Conservation (phyloP, 2,888 invertebrate genomes). For the Epinotia brunnichana region DNA sequence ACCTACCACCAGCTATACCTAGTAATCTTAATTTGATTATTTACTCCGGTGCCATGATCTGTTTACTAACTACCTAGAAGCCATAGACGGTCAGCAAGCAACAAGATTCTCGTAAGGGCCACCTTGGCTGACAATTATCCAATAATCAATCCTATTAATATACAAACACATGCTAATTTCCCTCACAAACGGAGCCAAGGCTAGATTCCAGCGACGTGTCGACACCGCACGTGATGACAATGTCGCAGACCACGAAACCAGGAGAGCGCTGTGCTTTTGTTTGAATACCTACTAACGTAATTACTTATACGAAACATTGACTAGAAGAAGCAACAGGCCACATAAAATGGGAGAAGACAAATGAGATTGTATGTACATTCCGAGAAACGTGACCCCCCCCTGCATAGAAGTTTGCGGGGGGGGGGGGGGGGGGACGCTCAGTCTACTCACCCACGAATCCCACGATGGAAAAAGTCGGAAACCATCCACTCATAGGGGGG, state of each 20-base stretch:
- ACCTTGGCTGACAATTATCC: conserved; percentile 8
- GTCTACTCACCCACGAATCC: too few species aligned
- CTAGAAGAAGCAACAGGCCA: neutral
- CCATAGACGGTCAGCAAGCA: neutral
- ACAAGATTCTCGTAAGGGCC: neutral
- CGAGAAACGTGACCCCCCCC: too few species aligned
- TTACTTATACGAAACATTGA: neutral
- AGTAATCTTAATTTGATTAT: neutral
- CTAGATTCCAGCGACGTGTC: conserved; percentile 27
- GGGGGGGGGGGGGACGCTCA: too few species aligned
- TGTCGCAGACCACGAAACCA: conserved; percentile 3
- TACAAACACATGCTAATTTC: conserved; percentile 32
- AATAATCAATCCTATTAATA: conserved; percentile 26
- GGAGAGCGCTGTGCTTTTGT: conserved; percentile 5
- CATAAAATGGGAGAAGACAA: neutral
- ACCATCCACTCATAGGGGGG: too few species aligned
- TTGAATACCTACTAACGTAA: conserved; percentile 1
- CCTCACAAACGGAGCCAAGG: conserved; percentile 30
- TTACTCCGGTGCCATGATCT: neutral
- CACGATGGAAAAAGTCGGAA: too few species aligned
- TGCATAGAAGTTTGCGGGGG: too few species aligned
- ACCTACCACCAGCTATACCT: too few species aligned
- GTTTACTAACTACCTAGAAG: neutral
- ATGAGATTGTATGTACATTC: neutral
- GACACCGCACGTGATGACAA: conserved; percentile 18